A percentile compares a stretch with the other conserved stretches of the same genome.
Conservation (phyloP, 2,797 vertebrate genomes). For the Orientallactaga sibirica region DNA sequence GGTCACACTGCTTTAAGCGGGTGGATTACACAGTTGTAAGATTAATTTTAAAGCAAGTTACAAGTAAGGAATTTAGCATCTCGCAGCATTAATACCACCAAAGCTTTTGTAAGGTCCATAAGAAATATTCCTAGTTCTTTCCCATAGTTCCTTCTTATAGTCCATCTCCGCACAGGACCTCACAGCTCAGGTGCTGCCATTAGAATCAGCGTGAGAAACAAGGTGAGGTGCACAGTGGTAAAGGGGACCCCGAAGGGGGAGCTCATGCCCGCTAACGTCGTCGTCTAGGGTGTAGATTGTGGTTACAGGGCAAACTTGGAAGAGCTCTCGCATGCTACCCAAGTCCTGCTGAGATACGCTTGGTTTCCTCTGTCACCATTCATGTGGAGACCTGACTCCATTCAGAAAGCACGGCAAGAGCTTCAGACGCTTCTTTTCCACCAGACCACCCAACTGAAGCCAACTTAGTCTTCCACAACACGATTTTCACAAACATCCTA, state of each 20-base stretch:
- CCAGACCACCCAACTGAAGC: not conserved
- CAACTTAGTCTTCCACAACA: not conserved
- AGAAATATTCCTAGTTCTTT: too few species aligned
- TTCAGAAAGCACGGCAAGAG: too few species aligned
- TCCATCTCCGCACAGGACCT: too few species aligned
- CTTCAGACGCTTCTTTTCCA: not conserved
- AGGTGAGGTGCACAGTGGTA: not conserved
- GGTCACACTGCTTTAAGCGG: too few species aligned
- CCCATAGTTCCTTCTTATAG: too few species aligned
- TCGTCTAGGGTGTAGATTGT: not conserved
- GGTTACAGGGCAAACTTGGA: not conserved
- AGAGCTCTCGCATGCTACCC: too few species aligned
- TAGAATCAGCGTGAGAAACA: not conserved
- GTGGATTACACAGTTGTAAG: too few species aligned
- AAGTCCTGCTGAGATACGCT: not conserved
- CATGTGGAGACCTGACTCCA: not conserved
- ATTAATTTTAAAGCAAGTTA: too few species aligned
- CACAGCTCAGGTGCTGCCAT: fast-evolving
- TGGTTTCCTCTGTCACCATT: not conserved
- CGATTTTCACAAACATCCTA: not conserved
- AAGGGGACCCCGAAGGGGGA: not conserved
- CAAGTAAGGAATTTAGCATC: too few species aligned
- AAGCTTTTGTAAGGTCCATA: too few species aligned
- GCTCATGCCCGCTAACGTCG: not conserved
- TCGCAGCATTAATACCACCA: too few species aligned